phyloP scores from a whole-genome alignment of 2,797 vertebrate species.

The Fratercula arctica region DNA sequence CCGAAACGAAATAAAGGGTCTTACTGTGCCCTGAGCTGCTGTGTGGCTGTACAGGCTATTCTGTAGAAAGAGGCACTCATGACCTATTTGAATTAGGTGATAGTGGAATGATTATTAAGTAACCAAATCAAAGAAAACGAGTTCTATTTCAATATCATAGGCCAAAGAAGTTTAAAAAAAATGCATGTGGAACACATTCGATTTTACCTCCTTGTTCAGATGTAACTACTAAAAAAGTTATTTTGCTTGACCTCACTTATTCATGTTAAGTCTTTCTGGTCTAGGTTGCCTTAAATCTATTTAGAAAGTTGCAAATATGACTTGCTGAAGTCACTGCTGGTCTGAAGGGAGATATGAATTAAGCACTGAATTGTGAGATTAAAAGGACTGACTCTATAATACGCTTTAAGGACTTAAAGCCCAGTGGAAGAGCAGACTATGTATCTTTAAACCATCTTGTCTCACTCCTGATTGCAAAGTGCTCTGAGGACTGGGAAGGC shows the following conservation, averaged over 20 bases:
- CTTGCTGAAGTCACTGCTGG: neutral
- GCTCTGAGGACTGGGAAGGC: neutral
- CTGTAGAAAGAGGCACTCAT: neutral
- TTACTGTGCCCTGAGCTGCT: neutral
- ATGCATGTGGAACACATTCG: neutral
- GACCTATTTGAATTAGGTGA: neutral
- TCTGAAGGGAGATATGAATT: neutral
- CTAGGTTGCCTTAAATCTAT: neutral
- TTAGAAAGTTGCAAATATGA: neutral
- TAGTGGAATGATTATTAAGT: neutral
- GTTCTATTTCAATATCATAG: neutral
- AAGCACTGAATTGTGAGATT: neutral
- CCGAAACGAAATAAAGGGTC: neutral
- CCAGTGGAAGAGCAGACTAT: neutral
- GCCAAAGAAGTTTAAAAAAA: neutral
- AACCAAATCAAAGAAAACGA: neutral
- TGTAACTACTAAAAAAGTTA: neutral
- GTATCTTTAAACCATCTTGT: neutral
- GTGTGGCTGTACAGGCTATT: neutral
- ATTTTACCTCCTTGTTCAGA: neutral
- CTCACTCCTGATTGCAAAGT: neutral
- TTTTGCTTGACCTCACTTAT: neutral
- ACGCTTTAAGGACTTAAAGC: neutral
- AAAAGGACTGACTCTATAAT: neutral
- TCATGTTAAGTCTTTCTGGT: neutral